These are phyloP conservation scores for Pissodes strobi DNA, from an alignment of 1,140 invertebrate genomes.

Conservation along the genomic window DNA sequence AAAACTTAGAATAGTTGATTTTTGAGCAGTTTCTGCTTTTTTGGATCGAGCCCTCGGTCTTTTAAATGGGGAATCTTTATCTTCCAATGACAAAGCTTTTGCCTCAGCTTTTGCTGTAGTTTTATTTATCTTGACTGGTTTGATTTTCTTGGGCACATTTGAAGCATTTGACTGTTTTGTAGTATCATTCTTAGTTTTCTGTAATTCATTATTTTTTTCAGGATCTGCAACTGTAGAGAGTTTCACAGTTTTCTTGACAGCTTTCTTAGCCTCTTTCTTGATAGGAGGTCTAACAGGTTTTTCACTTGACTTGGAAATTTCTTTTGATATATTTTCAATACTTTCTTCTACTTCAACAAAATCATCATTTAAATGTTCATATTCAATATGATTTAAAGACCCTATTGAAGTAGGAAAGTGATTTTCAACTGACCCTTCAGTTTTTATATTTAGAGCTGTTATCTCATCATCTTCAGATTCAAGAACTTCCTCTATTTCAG, in stretches of 20 bases:
- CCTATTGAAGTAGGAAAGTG: not conserved
- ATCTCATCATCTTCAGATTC: not conserved
- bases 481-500: no score
- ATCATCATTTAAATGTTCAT: not conserved
- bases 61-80: conserved; percentile 3
- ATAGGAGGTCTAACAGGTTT: not conserved
- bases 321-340: conserved; percentile 1
- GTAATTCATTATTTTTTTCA: no score
- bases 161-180: no score
- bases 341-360: not conserved
- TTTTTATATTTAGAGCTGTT: not conserved
- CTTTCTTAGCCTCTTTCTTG: not conserved
- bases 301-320: not conserved
- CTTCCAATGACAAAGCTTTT: not conserved
- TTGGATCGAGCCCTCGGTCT: conserved; percentile 1
- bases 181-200: no score
- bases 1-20: no score
- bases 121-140: no score
- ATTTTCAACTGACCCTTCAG: not conserved
- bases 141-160: no score
- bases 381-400: not conserved
- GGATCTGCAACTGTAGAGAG: no score
- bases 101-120: not conserved
- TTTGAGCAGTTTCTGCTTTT: not conserved
- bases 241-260: no score